Evolutionary conservation across 2,797 vertebrate genomes (phyloP).

Genomic region (Myoxocephalus aenaeus): DNA sequence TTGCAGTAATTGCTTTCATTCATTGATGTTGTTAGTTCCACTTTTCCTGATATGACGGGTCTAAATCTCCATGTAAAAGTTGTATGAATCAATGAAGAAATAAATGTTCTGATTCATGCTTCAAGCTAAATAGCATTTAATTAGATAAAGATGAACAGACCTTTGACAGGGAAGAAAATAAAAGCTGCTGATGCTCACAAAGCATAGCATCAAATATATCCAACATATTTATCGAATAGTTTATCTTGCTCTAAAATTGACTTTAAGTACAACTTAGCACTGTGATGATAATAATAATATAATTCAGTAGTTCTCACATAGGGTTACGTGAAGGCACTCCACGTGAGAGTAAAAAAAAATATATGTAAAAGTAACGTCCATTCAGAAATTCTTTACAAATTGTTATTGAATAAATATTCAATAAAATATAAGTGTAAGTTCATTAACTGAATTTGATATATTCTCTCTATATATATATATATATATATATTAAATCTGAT

Average conservation of each 20-base stretch:
- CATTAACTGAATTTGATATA: too few relatives aligned
- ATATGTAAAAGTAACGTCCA: too few relatives aligned
- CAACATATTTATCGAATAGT: too few relatives aligned
- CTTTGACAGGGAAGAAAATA: not conserved
- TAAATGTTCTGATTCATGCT: not conserved
- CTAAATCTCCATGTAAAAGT: not conserved
- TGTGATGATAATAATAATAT: not conserved
- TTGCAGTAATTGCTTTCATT: not conserved
- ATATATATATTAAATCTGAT: too few relatives aligned
- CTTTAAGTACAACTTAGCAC: not conserved
- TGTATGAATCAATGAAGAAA: not conserved
- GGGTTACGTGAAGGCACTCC: too few relatives aligned
- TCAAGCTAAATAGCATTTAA: constrained; percentile 2
- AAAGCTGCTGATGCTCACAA: not conserved
- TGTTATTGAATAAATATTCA: too few relatives aligned
- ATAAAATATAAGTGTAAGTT: too few relatives aligned
- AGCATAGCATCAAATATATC: not conserved
- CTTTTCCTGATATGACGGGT: not conserved
- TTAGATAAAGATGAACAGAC: not conserved
- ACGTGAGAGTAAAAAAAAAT: too few relatives aligned
- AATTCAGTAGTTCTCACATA: too few relatives aligned
- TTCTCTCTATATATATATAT: too few relatives aligned
- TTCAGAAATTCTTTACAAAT: too few relatives aligned
- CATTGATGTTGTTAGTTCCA: not conserved
- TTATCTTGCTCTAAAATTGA: not conserved